Evolutionary conservation across 2,888 invertebrate genomes (phyloP), one percentile per base, ranked within the genome.

Genomic region (Agrochola circellaris): DNA sequence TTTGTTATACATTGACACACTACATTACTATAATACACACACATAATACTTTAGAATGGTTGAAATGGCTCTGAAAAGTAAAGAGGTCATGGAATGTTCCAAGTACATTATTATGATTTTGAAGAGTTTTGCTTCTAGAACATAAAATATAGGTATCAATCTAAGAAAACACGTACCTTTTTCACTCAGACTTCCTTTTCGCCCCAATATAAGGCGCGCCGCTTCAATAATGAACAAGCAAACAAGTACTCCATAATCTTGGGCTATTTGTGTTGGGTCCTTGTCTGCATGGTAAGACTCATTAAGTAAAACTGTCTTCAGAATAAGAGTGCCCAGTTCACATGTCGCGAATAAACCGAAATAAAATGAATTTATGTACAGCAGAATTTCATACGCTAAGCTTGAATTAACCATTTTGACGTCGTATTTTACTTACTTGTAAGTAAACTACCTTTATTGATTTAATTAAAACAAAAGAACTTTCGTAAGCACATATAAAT

Each of bases 281-380:
- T 98, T 98, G 72, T 97, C 97, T 84, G 98, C 97, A 91, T 98
- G 97, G 83, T 96, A 95, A 78, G 93, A 94, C 13, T 92, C 92
- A 77, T 91, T 93, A 80, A 96, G 97, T 94, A 98, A 97, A 88
- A 98, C 97, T 85, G 98, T 98, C 95, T 99, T 99, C 88, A 98
- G 97, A 76, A 98, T 97, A 88, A 98, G 97, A 94, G 98, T 98
- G 81, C 98, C 98, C 86, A 98, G 95, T 95, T 98, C 98, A 94
- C 98, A 98, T 82, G 98, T 97, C 69, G 98, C 98, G 94, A 98
- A 98, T 96, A 98, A 97, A 91, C 98, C 98, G 92, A 98, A 98
- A 95, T 98, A 98, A 97, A 98, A 98, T 45, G 98, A 98, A 96
- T 98, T 98, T 87, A 98, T 97, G 94, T 98, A 98, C 90, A 98